Base-by-base conservation (phyloP, 2,888 invertebrate species). In the Malacosoma neustria region DNA sequence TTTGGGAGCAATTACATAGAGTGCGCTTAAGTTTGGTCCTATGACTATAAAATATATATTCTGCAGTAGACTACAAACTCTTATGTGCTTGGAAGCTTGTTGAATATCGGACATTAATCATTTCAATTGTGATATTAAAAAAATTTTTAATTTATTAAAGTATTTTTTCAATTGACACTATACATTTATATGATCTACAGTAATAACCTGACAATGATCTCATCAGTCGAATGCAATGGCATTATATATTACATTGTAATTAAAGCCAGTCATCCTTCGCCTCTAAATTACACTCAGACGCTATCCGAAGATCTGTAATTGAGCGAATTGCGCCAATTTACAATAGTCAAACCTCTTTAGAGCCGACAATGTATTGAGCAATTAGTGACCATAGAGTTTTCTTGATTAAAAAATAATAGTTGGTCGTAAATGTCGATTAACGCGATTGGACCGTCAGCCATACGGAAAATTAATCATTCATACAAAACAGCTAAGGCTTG, bases 271-370 rank as follows among this genome's bases (percentile, higher is more conserved):
- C 61, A 48, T 56, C 54, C 52, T 60, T 63, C 43, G 51, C 52
- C 55, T 57, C 60, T 58, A 65, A 61, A 66, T 63, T 62, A 71
- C 58, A 57, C 49, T 43, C 32, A 50, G 57, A 61, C 71, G 58
- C 62, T 74, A 74, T 74, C 73, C 62, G 67, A 64, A 70, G 69
- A 79, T 75, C 70, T 58, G 48, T 67, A 76, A 80, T 80, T 75
- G 71, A 71, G 57, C 33, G 67, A 74, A 69, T 79, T 76, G 74
- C 61, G 59, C 64, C 74, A 69, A 73, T 70, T 69, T 61, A 54
- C 52, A 56, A 38, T 48, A 60, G 49, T 49, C 50, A 57, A 50
- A 43, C 46, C 40, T 43, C 40, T 61, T 54, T 55, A 49, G 54
- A 49, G 45, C 49, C 43, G 41, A 51, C 58, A 47, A 55, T 58